Conservation (phyloP, 2,797 vertebrate species). For the Neopelma chrysocephalum region DNA sequence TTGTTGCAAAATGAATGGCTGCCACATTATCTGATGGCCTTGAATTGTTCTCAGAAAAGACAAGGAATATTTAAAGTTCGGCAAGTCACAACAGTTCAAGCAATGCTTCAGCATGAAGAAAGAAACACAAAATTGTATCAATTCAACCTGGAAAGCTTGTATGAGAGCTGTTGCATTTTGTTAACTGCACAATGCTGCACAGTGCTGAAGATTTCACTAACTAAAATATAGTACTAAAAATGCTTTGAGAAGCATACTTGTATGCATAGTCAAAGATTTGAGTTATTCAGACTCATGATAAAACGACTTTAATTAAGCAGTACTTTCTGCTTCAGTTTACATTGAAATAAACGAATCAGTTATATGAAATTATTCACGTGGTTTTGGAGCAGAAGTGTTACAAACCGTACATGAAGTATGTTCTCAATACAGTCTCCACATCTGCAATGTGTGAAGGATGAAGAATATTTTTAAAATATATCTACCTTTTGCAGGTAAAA, state of each 20-base stretch:
- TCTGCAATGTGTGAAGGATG: not conserved
- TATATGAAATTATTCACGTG: not conserved
- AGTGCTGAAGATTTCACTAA: not conserved
- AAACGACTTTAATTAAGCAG: not conserved
- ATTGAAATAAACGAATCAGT: not conserved
- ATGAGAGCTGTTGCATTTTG: not conserved
- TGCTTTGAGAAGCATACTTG: not conserved
- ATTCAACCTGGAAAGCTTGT: not conserved
- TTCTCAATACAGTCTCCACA: not conserved
- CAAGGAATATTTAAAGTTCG: slow-evolving; percentile 60
- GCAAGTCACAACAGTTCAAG: slow-evolving; percentile 60
- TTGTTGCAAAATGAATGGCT: slow-evolving; percentile 69
- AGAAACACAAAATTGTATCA: slow-evolving; percentile 11
- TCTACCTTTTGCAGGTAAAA: not conserved
- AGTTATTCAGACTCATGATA: not conserved
- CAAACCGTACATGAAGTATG: not conserved
- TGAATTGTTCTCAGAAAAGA: slow-evolving; percentile 65
- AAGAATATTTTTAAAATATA: not conserved
- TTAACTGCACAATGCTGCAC: not conserved
- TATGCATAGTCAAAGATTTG: not conserved
- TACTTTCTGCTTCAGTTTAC: not conserved
- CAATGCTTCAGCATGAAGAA: slow-evolving; percentile 28
- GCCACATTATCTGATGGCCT: slow-evolving; percentile 70
- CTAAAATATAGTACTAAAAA: not conserved
- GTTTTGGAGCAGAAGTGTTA: not conserved